A percentile compares a stretch with the other conserved stretches of the same genome.
phyloP scores from a whole-genome alignment of 2,113 vertebrate genomes.

The Nibea albiflora region DNA sequence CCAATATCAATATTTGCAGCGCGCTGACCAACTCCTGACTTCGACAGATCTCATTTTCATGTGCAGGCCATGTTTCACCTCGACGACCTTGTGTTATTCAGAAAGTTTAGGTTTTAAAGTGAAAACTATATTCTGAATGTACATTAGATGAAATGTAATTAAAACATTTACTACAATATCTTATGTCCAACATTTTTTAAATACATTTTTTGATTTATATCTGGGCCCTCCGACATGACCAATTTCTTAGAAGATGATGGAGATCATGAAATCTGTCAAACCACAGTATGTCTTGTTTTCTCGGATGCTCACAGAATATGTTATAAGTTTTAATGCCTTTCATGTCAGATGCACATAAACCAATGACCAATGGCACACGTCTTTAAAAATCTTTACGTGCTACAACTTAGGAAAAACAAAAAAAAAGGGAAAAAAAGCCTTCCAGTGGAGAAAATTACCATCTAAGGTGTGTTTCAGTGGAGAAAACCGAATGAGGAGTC shows the following conservation, averaged over 20 bases:
- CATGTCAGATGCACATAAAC: neutral
- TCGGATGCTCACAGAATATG: neutral
- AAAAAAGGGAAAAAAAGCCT: no score
- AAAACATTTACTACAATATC: neutral
- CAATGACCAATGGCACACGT: neutral
- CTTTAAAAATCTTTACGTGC: neutral
- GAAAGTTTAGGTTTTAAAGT: neutral
- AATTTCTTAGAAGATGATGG: neutral
- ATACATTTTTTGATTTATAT: no score
- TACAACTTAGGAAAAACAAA: neutral
- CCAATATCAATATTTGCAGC: slow-evolving; percentile 65
- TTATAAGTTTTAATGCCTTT: neutral
- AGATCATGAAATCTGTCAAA: neutral
- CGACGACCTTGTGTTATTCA: slow-evolving; percentile 5
- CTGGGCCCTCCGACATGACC: neutral
- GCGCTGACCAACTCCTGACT: slow-evolving; percentile 27
- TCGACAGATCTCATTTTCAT: slow-evolving; percentile 29
- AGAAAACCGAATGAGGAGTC: no score
- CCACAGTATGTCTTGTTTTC: neutral
- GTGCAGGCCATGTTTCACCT: slow-evolving; percentile 8
- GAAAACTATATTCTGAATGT: neutral
- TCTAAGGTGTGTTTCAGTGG: no score
- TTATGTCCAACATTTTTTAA: neutral
- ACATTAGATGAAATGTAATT: neutral
- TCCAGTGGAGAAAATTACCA: no score